Evolutionary conservation across 1,140 invertebrate genomes (phyloP), one percentile per base, ranked within the genome.

Genomic region (Ridgeia piscesae): DNA sequence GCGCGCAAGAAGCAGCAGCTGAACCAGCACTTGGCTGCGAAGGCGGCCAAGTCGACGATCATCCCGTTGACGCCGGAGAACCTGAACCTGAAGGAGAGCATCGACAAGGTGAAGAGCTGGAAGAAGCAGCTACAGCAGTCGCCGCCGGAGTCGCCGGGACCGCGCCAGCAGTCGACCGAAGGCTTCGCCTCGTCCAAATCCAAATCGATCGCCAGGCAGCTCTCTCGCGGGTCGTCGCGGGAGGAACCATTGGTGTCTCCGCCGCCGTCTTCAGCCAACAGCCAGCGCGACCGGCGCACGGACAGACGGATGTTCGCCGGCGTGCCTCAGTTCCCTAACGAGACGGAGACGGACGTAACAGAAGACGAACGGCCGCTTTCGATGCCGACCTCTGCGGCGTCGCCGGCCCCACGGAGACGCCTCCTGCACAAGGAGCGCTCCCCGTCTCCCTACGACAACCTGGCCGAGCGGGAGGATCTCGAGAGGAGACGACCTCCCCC

Each of bases 31-130:
- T 34, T 77, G 33, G 88, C 35, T 58, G 35, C 31, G n/a, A 35
- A 91, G 35, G 34, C 33, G n/a, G 89, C 89, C 35, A 89, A 35
- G 92, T 33, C 48, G 35, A 35, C 88, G 34, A 27, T 77, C 90
- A 89, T 94, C 34, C 94, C 94, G n/a, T 93, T 96, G 35, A 95
- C 95, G 34, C 94, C 94, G 33, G 95, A 96, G 93, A 94, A 93
- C 11, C 92, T 96, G 33, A 94, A 94, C n/a, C 93, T 96, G 50
- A 93, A 95, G 34, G 95, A 96, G 31, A 95, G 95, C 93, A 96
- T 96, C 77, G 95, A 95, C 92, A 96, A 96, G 93, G 95, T 92
- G 91, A 91, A 93, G 34, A 93, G 48, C 93, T 92, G 91, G 58
- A 77, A 92, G 89, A 93, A 94, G 91, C 94, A 94, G 92, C 93